Evolutionary conservation across 2,888 invertebrate genomes (phyloP), one percentile per base, ranked within the genome.

Genomic region (Allolobophora icterica): DNA sequence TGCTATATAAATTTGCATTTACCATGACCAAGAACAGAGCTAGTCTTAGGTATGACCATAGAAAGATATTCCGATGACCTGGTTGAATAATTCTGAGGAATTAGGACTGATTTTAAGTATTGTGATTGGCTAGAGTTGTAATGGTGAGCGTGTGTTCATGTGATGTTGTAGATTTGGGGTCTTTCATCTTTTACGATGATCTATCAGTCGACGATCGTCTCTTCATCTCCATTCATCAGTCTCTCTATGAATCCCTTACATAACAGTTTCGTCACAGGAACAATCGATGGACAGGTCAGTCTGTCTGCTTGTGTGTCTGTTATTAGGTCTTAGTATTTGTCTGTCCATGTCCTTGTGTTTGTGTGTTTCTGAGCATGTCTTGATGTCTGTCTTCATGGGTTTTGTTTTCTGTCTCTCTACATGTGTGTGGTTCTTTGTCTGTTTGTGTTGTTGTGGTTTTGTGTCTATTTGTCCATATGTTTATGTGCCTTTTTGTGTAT

Each of bases 131-230:
- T 1, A 24, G 6, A 21, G 52, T 52, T 52, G n/a, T 8, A 21
- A 52, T 52, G 52, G 19, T 52, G 52, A 52, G 17, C 13, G 42
- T 42, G 6, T 38, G 21, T 84, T 1, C 42, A 38, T 90, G 38
- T 1, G 58, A 38, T 90, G 38, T 93, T 92, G 17, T 91, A 94
- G 94, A 92, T 95, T 15, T 95, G 95, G 95, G 93, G 95, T 90
- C 92, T 94, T 5, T 92, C 92, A 34, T 93, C 93, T 42, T 91
- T 93, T 1, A 92, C 93, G 13, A 92, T 95, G 40, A 92, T 95
- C 17, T 95, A 94, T 92, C 94, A 94, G 92, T 94, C 94, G 30
- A 92, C 94, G 2, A 94, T 95, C 83, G 92, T 95, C 52, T 94
- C 94, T 24, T 93, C 94, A 13, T 94, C 94, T 19, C 94, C 95